phyloP scores from a whole-genome alignment of 2,888 invertebrate species.

The Conistra vaccinii region DNA sequence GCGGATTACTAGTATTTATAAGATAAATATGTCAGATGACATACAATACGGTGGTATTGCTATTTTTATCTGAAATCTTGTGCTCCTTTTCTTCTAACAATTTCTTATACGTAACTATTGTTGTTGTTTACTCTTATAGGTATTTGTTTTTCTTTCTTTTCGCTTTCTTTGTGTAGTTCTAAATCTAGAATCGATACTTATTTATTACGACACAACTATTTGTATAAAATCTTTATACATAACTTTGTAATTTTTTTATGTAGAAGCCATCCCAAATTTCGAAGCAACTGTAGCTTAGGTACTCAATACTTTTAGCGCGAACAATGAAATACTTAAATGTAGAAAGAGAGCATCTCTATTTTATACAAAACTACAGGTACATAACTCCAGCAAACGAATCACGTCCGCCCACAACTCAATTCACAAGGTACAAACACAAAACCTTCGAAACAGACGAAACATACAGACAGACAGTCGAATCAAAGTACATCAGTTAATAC shows the following conservation, averaged over 20 bases:
- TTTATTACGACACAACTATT: background rate
- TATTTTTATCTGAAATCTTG: background rate
- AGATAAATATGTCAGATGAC: background rate
- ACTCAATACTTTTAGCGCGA: too few species aligned
- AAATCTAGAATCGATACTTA: background rate
- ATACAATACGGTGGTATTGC: background rate
- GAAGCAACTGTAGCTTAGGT: too few species aligned
- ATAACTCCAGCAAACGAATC: background rate
- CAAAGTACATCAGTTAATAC: constrained; percentile 64
- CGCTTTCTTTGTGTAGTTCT: background rate
- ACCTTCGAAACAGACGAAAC: constrained; percentile 56
- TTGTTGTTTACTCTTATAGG: background rate
- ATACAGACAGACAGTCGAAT: constrained; percentile 45
- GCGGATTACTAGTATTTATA: background rate
- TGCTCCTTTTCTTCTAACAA: background rate
- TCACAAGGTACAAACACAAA: constrained; percentile 20
- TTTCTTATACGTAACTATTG: background rate
- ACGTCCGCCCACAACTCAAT: background rate
- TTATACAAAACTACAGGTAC: too few species aligned
- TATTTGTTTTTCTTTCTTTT: background rate
- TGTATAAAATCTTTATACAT: background rate
- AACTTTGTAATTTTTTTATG: background rate
- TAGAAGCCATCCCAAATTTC: too few species aligned
- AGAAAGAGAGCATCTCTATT: too few species aligned
- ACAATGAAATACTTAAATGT: too few species aligned